These are phyloP conservation scores for Xestia xanthographa DNA, from an alignment of 2,888 invertebrate genomes.

Conservation along the genomic window DNA sequence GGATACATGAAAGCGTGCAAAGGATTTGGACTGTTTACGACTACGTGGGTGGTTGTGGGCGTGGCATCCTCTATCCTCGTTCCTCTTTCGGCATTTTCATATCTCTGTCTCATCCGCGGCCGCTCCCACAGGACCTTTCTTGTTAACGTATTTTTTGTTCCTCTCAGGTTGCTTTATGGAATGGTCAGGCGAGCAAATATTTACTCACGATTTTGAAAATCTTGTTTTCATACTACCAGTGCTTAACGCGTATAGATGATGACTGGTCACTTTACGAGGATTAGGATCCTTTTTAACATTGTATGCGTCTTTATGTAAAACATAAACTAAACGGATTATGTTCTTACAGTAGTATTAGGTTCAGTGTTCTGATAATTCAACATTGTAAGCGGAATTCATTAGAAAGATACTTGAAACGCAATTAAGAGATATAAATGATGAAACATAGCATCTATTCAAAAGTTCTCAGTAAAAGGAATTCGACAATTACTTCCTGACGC, in stretches of 20 bases:
- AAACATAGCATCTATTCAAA: slow-evolving; percentile 27
- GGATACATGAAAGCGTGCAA: slow-evolving; percentile 90
- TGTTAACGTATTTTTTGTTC: slow-evolving; percentile 89
- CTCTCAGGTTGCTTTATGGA: slow-evolving; percentile 85
- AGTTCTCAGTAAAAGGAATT: slow-evolving; percentile 52
- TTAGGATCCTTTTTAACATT: slow-evolving; percentile 51
- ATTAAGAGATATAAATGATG: slow-evolving; percentile 44
- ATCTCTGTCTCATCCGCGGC: slow-evolving; percentile 81
- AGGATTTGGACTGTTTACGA: slow-evolving; percentile 90
- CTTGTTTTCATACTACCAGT: slow-evolving; percentile 86
- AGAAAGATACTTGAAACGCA: slow-evolving; percentile 27
- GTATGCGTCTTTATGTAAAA: slow-evolving; percentile 55
- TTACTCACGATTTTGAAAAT: slow-evolving; percentile 90
- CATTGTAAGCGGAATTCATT: slow-evolving; percentile 22
- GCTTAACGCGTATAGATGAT: slow-evolving; percentile 78
- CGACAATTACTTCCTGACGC: slow-evolving; percentile 53
- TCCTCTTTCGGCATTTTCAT: slow-evolving; percentile 64
- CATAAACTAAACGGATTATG: slow-evolving; percentile 35
- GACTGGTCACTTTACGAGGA: slow-evolving; percentile 76
- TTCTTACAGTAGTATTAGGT: slow-evolving; percentile 13
- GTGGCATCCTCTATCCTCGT: slow-evolving; percentile 82
- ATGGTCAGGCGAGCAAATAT: slow-evolving; percentile 90
- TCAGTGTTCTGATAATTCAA: slow-evolving; percentile 26
- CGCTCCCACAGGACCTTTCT: slow-evolving; percentile 90
- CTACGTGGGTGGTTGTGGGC: slow-evolving; percentile 90